Percentiles rank a stretch among this genome's conserved stretches.
Evolutionary conservation across 92 coral and sea anemone genomes (phyloP).

Genomic region (Parazoanthus darwini): DNA sequence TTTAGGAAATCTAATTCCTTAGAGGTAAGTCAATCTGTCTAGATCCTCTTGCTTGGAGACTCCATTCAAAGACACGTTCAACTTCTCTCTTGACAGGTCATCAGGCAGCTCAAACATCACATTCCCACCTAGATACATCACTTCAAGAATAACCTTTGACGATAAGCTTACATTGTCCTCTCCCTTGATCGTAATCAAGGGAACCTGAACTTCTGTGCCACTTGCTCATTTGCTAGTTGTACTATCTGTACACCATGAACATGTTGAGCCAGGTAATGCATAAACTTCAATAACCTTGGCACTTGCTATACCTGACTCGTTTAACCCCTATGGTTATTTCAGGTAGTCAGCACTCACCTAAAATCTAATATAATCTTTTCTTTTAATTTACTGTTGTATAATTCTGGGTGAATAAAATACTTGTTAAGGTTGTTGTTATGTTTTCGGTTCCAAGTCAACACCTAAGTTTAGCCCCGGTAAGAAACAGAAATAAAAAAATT

Average conservation of each 20-base stretch:
- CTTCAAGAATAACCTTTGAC: constrained; percentile 41
- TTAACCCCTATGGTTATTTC: no score
- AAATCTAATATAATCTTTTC: no score
- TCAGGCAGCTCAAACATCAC: constrained; percentile 53
- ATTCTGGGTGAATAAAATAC: no score
- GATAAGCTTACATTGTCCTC: constrained; percentile 37
- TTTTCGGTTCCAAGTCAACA: no score
- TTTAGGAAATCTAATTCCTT: constrained; percentile 28
- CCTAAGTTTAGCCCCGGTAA: no score
- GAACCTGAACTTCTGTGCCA: constrained; percentile 35
- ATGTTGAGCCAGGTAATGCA: constrained; percentile 57
- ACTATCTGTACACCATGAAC: constrained; percentile 49
- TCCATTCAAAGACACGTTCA: constrained; percentile 9
- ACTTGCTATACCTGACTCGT: no score
- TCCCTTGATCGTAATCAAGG: constrained; percentile 47
- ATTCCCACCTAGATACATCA: constrained; percentile 48
- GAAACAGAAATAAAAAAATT: no score
- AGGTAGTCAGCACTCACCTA: no score
- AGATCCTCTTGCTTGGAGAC: constrained; percentile 56
- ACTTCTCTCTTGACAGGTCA: constrained; percentile 18
- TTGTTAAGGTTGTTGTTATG: no score
- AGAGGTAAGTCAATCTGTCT: constrained; percentile 59
- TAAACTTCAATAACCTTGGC: constrained; percentile 22
- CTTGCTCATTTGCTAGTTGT: constrained; percentile 13
- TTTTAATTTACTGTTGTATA: no score